Base-by-base conservation (phyloP, 2,888 invertebrate species). In the Hypolimnas misippus region DNA sequence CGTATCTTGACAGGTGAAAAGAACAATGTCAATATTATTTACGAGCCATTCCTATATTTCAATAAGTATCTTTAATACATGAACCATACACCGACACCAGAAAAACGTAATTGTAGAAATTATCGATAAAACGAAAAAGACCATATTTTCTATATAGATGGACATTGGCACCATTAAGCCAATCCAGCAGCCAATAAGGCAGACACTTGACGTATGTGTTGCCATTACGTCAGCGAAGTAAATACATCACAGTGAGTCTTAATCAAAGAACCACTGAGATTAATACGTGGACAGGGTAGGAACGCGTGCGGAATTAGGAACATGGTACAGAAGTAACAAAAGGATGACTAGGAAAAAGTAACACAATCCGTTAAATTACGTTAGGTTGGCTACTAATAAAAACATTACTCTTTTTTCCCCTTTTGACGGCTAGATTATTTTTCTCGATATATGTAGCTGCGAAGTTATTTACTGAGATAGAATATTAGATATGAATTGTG, bases 171-270 rank as follows among this genome's bases (percentile, higher is more conserved):
- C 82, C 79, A 87, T 89, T 86, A 87, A 86, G 79, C 82, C 86
- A 84, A 88, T 88, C 83, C 82, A 78, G 83, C 76, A 79, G 83
- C 87, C 89, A 91, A 91, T 91, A 90, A 87, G 82, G 89, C 86
- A 81, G 89, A 86, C 87, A 87, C 90, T 90, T 92, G 91, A 92
- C 82, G 86, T 87, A 92, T 90, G 87, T 76, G 82, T 86, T 90
- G 86, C 90, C 89, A 91, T 92, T 91, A 92, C 82, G 87, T 86
- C 84, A 79, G 82, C 76, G 82, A 85, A 90, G 89, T 88, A 89
- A 89, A 92, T 92, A 90, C 87, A 89, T 92, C 90, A 91, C 85
- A 71, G 80, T 77, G 75, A 73, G 82, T 79, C 82, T 90, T 90
- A 92, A 92, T 92, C 90, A 91, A 89, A 87, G 87, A 84, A 49